Evolutionary conservation across 2,888 invertebrate species (phyloP), one percentile per base, ranked within the genome.

Genomic region (Atrina japonica): DNA sequence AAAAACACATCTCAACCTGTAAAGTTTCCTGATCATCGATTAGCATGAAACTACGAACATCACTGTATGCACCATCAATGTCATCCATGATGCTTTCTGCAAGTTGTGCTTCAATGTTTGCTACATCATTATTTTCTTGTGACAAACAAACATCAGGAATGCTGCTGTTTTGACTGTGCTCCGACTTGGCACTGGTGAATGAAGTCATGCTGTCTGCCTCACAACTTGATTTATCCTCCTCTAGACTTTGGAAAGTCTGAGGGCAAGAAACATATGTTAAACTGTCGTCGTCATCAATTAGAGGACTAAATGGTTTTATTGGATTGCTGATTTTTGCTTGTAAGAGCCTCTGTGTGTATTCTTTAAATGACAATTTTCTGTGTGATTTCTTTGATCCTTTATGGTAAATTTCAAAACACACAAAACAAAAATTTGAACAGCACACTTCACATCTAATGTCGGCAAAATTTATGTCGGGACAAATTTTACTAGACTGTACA

Each of bases 371-470:
- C 7, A 75, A 69, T 66, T 78, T 83, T 23, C 70, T 75, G 47
- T 82, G 80, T n/a, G 66, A 63, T 67, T 64, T 72, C 45, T 50
- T 58, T n/a, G 61, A 40, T 9, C 66, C 52, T 30, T 58, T 77
- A 65, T 87, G 86, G 53, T 83, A 81, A n/a, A 73, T 75, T 30
- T 86, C 86, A 80, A 84, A 88, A 80, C 91, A 91, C 23, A 83
- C 83, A 73, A 82, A 83, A 76, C 91, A 91, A 65, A 86, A 87
- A 56, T 84, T 85, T 18, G 81, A 66, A 16, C 80, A 74, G 78
- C 90, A 91, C n/a, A 83, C 77, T 50, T 85, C 83, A 77, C 90
- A 90, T 49, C 83, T 78, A 14, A 90, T 68, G 78, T 90, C 91
- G 16, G 89, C 88, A 77, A 84, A 90, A 74, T 90, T 91, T 64